Base-by-base conservation (phyloP, 2,113 vertebrate species). In the Egretta garzetta region DNA sequence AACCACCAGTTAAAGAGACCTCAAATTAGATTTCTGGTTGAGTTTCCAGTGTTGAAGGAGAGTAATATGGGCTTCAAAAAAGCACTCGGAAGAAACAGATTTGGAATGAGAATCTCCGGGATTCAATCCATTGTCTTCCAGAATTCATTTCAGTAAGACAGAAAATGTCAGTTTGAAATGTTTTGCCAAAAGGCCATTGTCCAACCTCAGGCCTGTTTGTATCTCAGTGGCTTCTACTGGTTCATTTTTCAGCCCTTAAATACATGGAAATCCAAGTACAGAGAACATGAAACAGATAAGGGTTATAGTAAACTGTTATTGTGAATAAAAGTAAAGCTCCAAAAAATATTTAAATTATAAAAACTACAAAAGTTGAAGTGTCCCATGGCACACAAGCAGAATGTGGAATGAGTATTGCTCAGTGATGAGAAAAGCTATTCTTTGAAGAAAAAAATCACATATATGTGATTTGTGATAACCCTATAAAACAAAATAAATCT, bases 241-340 rank as follows among this genome's bases (percentile, higher is more conserved):
- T 73, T 80, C 4, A 0, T 72, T 68, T 86, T 83, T 43, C 43
- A 59, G 22, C 26, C 28, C n/a, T 82, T 49, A 73, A 80, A 58
- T 49, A 4, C 1, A 2, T 30, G 32, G 33, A 83, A 91, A 73
- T 56, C 50, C 33, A 73, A 49, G 14, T 24, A 17, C 9, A 62
- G 45, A 63, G 6, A 6, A 49, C 3, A 4, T 32, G 35, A 60
- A 91, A 39, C 7, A 39, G 45, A 24, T 14, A 41, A 14, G 7
- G 2, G 3, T 5, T 70, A 1, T 1, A 73, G 7, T 4, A 45
- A 82, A 24, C 6, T 68, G 4, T 20, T 45, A 14, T 4, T 19
- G 53, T 28, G 45, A 86, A 74, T 26, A 56, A 73, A 68, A 39
- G 6, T 12, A 62, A 71, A 27, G 10, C 12, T 75, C 20, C 4